Evolutionary conservation across 2,113 vertebrate species (phyloP), one percentile per base, ranked within the genome.

Genomic region (Sebastes fasciatus): DNA sequence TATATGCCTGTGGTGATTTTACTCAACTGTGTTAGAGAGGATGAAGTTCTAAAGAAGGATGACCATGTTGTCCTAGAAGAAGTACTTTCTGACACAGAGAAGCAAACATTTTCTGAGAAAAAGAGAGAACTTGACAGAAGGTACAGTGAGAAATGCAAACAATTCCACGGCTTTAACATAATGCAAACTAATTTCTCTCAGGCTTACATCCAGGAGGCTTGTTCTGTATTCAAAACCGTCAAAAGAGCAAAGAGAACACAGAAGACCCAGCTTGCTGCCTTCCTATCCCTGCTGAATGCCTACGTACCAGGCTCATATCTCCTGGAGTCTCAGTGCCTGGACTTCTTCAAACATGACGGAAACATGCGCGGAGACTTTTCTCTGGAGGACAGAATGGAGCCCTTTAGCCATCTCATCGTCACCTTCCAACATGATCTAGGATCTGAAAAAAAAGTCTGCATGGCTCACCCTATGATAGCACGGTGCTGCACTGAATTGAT

Each of bases 381-480:
- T 34, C 71, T 91, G 43, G 62, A 87, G n/a, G 11, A 86, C 2
- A 21, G 8, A 49, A 89, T 92, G 86, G 0, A 63, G 7, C 66
- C 75, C 13, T 91, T 85, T 0, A 71, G 6, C 17, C 54, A 80
- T 23, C 78, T 93, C 5, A 77, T 93, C 5, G 13, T 89, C 12
- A 66, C 51, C 10, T 93, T 69, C 80, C 66, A 61, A 51, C 16
- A 52, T 12, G 51, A 0, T 2, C 1, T 0, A 66, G 61, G 48
- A 7, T 0, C 9, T 9, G 63, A 61, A 5, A 74, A 7, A 21
- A 73, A 34, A 0, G 83, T 93, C 14, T 0, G 74, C 10, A 81
- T 92, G 74, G 86, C 74, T 73, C 92, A 93, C 49, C 80, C 0
- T 1, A 45, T 80, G 80, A 85, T 93, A 54, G 91, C 90, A 54